These are phyloP conservation scores for Dynastes tityus DNA, from an alignment of 2,888 invertebrate species.

Conservation along the genomic window DNA sequence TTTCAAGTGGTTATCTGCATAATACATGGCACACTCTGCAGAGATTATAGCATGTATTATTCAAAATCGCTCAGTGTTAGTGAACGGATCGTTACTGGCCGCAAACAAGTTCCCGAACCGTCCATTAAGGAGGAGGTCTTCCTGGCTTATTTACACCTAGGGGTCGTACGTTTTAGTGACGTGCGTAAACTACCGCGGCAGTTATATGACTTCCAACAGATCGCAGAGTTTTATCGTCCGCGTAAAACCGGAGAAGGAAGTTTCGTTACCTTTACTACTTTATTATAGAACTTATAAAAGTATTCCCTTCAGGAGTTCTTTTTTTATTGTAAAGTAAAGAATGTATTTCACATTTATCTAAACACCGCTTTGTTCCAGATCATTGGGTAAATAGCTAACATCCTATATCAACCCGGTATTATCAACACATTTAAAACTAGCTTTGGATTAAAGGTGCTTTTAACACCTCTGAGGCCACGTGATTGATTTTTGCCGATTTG, in stretches of 20 bases:
- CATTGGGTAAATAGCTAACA: no score
- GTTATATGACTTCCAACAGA: conserved; percentile 13
- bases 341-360: no score
- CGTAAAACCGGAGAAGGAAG: not conserved
- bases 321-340: not conserved
- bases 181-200: conserved; percentile 18
- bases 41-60: conserved; percentile 63
- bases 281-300: not conserved
- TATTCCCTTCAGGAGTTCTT: not conserved
- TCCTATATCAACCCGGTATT: no score
- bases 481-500: no score
- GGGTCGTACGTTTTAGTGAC: conserved; percentile 30
- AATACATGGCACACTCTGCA: conserved; percentile 60
- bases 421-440: no score
- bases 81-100: conserved; percentile 54
- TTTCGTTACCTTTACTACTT: not conserved
- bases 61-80: conserved; percentile 57
- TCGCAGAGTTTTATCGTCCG: not conserved
- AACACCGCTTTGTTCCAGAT: no score
- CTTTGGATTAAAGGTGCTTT: no score
- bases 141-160: conserved; percentile 34
- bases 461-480: no score
- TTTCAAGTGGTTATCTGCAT: conserved; percentile 60
- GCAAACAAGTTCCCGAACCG: conserved; percentile 55
- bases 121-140: conserved; percentile 33